phyloP scores from a whole-genome alignment of 2,113 vertebrate species.

The Cygnus atratus region DNA sequence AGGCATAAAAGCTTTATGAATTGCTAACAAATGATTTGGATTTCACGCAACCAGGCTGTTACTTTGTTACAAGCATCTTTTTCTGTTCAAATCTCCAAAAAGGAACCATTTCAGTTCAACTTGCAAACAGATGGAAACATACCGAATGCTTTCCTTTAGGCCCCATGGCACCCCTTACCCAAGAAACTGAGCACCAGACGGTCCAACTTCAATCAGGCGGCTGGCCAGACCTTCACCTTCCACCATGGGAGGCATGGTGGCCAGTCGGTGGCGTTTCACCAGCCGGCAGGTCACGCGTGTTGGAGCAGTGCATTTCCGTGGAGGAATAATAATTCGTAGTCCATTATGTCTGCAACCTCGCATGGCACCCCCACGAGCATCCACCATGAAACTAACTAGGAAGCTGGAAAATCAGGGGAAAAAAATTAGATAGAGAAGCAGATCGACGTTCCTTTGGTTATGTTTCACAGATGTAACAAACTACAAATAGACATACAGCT shows the following conservation, averaged over 20 bases:
- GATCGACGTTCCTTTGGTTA: rapidly evolving
- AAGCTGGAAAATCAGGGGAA: constrained; percentile 81
- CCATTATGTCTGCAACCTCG: constrained; percentile 95
- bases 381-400: constrained; percentile 99
- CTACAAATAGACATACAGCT: background rate
- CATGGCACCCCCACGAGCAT: constrained; percentile 96
- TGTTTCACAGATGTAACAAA: background rate
- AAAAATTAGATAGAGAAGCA: background rate
- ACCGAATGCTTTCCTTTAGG: background rate
- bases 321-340: constrained; percentile 93
- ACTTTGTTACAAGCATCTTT: background rate
- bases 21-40: background rate
- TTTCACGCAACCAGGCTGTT: background rate
- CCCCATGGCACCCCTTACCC: constrained; percentile 84
- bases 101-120: background rate
- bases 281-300: constrained; percentile 94
- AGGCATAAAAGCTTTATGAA: background rate
- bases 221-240: constrained; percentile 95
- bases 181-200: constrained; percentile 96
- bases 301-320: constrained; percentile 93
- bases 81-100: background rate
- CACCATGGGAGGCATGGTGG: constrained; percentile 96
- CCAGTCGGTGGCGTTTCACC: constrained; percentile 94
- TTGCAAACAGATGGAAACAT: background rate
- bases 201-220: constrained; percentile 94